phyloP scores from a whole-genome alignment of 1,140 invertebrate genomes.

The Drosophila sp. region DNA sequence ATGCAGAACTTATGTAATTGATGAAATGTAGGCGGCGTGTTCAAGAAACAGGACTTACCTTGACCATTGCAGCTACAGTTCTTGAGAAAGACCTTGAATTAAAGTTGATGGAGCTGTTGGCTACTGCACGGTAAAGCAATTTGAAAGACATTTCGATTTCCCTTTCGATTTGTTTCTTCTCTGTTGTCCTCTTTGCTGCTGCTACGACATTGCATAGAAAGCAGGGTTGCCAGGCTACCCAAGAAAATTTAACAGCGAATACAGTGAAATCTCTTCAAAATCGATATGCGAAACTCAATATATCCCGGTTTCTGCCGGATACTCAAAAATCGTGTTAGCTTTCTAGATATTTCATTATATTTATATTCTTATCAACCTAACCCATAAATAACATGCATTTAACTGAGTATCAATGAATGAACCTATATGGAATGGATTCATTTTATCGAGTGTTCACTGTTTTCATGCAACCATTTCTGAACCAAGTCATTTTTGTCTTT shows the following conservation, averaged over 20 bases:
- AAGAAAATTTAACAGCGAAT: conserved; percentile 15
- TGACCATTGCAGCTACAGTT: conserved; percentile 68
- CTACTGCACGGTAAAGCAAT: conserved; percentile 67
- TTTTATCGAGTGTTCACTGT: conserved; percentile 2
- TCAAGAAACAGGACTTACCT: conserved; percentile 38
- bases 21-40: conserved; percentile 42
- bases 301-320: neutral
- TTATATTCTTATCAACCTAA: neutral
- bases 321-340: neutral
- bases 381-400: neutral
- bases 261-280: neutral
- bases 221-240: conserved; percentile 49
- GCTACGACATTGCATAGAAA: conserved; percentile 24
- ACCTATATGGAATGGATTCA: neutral
- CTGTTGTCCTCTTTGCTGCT: conserved; percentile 22
- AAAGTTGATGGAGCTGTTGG: conserved; percentile 59
- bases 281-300: neutral
- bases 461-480: neutral
- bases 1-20: conserved; percentile 49
- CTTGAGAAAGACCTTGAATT: conserved; percentile 57
- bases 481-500: neutral
- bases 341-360: neutral
- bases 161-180: conserved; percentile 43
- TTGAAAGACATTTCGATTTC: conserved; percentile 70
- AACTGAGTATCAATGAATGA: neutral